phyloP scores from a whole-genome alignment of 2,797 vertebrate species.

The Bucorvus abyssinicus region DNA sequence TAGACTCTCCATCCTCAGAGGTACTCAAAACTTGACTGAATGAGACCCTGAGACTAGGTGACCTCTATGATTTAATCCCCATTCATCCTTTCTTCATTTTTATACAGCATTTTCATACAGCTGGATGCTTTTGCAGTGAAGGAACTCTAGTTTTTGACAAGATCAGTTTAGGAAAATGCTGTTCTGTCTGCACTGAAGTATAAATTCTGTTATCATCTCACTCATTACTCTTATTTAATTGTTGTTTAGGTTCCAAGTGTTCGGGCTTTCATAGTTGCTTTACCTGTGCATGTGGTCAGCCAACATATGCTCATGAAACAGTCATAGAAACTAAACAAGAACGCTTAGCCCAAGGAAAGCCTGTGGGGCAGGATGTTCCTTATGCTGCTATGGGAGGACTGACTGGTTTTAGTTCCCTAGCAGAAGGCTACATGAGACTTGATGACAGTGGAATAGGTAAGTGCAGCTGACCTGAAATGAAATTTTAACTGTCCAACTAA shows the following conservation, averaged over 20 bases:
- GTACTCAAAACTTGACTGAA: neutral
- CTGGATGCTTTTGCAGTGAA: neutral
- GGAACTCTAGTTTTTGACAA: neutral
- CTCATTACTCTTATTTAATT: neutral
- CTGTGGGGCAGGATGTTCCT: conserved; percentile 84
- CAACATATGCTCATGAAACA: conserved; percentile 82
- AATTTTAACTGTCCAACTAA: neutral
- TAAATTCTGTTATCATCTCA: neutral
- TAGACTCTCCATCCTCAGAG: neutral
- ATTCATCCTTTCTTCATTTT: neutral
- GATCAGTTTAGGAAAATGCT: neutral
- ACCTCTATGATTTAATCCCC: neutral
- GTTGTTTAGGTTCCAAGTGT: conserved; percentile 82
- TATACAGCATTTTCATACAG: neutral
- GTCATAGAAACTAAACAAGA: conserved; percentile 88
- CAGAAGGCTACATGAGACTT: conserved; percentile 86
- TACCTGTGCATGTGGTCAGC: conserved; percentile 88
- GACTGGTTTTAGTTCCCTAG: conserved; percentile 89
- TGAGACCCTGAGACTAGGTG: neutral
- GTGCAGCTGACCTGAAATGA: conserved; percentile 3
- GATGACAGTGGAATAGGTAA: conserved; percentile 80
- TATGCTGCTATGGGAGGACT: conserved; percentile 91
- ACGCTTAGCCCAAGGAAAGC: conserved; percentile 80
- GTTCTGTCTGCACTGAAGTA: neutral
- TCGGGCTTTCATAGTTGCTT: conserved; percentile 84